Base-by-base conservation (phyloP, 2,797 vertebrate species). In the Myiothlypis chrysogaster region DNA sequence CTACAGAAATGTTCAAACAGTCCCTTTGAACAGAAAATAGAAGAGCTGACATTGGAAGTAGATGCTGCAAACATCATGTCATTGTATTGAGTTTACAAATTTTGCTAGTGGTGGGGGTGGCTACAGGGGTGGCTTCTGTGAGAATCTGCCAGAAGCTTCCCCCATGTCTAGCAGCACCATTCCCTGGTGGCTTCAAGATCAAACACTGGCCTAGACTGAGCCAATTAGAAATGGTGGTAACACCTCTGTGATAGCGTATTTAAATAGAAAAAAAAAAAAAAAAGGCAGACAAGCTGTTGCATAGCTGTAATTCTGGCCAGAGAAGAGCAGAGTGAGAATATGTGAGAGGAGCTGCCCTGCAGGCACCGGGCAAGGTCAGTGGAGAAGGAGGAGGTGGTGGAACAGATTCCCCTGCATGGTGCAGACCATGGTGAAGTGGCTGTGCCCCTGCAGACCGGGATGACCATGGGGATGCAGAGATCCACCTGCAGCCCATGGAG, bases 211-310 rank as follows among this genome's bases (percentile, higher is more conserved):
- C 16, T 34, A 53, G 47, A 17, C 17, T 41, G 56, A 41, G 12
- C 6, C 30, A 69, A 12, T 61, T 61, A 28, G 30, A 61, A 47
- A 55, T 69, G 9, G 12, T n/a, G 27, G 20, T 24, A 53, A 39
- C 9, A 34, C 5, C 0, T 1, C 39, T 34, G 30, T 30, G 16
- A 30, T 17, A 60, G 6, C 2, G 9, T 21, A 24, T 53, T 46
- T n/a, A 18, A 59, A 49, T 9, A 24, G 8, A 10, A 14, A 15
- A 35, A 41, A 9, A 20, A 28, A 34, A 47, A 13, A 24, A 16
- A 34, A 34, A 34, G 13, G 8, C 24, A 14, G 5, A 3, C 8
- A n/a, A 53, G 21, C 4, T 53, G 7, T 53, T 7, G 9, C 24
- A 16, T 24, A 15, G 24, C 12, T 46, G 24, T 34, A 53, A 46